Evolutionary conservation across 2,113 vertebrate genomes (phyloP).

Genomic region (Chelonoidis abingdonii): DNA sequence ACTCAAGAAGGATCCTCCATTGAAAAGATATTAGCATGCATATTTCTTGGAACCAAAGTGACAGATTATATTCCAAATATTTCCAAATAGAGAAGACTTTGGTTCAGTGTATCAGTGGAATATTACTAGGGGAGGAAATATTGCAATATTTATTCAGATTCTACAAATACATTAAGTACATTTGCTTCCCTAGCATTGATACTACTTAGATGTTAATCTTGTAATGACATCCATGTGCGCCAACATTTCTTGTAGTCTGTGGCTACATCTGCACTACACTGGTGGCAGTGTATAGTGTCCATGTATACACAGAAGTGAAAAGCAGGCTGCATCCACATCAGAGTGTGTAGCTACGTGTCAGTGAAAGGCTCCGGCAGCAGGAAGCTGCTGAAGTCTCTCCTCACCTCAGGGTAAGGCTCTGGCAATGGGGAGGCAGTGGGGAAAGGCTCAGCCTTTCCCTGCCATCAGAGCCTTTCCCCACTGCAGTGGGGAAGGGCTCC

Average conservation of each 20-base stretch:
- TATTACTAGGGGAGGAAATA: background rate
- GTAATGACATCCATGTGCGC: background rate
- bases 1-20: background rate
- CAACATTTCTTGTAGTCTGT: background rate
- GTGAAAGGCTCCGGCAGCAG: too few relatives aligned
- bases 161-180: background rate
- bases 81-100: background rate
- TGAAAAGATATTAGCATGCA: constrained; percentile 25
- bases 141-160: constrained; percentile 6
- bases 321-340: too few relatives aligned
- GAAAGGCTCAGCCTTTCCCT: background rate
- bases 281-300: too few relatives aligned
- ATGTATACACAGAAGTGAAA: too few relatives aligned
- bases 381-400: too few relatives aligned
- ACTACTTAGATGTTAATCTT: background rate
- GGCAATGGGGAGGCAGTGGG: too few relatives aligned
- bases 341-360: too few relatives aligned
- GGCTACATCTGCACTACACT: too few relatives aligned
- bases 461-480: background rate
- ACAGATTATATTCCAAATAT: background rate
- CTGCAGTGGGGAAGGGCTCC: background rate
- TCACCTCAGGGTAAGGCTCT: too few relatives aligned
- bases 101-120: background rate
- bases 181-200: constrained; percentile 18
- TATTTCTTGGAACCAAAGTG: background rate